Evolutionary conservation across 1,140 invertebrate species (phyloP), one percentile per base, ranked within the genome.

Genomic region (Propsilocerus akamusi): DNA sequence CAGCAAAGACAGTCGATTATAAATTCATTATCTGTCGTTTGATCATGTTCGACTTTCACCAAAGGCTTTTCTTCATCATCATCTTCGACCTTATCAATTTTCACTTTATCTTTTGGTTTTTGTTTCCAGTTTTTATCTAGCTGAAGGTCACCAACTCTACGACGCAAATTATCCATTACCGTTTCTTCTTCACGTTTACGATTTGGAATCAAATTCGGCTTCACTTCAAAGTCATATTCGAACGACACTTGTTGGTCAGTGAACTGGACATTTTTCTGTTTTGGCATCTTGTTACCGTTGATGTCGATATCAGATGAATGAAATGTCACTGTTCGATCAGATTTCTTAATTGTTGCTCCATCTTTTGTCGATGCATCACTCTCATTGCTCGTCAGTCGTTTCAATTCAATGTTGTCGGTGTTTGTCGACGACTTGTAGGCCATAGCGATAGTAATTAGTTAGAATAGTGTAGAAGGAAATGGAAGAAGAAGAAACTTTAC

Each of bases 1-100:
- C 81, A 84, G 61, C 81, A 80, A 8, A 86, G 68, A 56, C 80
- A 83, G 63, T 84, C 81, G 0, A 78, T 80, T 51, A 84, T 83
- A 62, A 86, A 86, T 64, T 84, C 80, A 55, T 78, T 82, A 59
- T 83, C 79, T 5, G 34, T 41, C 5, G 17, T 41, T 41, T 41
- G 34, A 8, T 41, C 34, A 20, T 41, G 10, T 5, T 1, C 8
- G 10, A 41, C 34, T 20, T 41, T 41, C 14, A 41, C 17, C 4
- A 41, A 17, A 20, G 34, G 10, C 17, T 20, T 41, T 17, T 41
- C 34, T 30, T 30, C 28, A 30, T 30, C 28, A 30, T n/a, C 11
- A 2, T 41, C 34, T 6, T 41, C 34, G 10, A 20, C 14, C 10
- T 4, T 41, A 7, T 41, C 17, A 17, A 8, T n/a, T n/a, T n/a